Percentiles rank a stretch among this genome's conserved stretches.
Evolutionary conservation across 2,113 vertebrate genomes (phyloP).

Genomic region (Percina caprodes): DNA sequence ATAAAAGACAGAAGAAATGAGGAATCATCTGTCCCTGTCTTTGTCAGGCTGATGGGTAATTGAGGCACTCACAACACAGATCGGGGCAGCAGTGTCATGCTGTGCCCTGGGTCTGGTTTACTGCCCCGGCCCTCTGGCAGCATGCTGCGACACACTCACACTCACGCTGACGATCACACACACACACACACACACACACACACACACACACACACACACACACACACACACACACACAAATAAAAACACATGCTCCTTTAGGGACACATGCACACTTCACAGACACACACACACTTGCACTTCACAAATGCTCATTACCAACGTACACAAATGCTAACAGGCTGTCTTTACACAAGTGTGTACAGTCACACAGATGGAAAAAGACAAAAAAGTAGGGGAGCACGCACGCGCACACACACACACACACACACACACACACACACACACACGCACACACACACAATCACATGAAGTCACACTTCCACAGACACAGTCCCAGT

Average conservation of each 20-base stretch:
- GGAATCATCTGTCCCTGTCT: conserved; percentile 27
- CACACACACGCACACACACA: conserved; percentile 6
- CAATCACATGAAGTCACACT: conserved; percentile 45
- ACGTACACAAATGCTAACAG: conserved; percentile 47
- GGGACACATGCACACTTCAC: conserved; percentile 29
- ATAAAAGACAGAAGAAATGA: conserved; percentile 46
- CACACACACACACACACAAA: conserved; percentile 22
- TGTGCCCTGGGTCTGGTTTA: conserved; percentile 67
- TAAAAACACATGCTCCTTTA: conserved; percentile 43
- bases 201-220: conserved; percentile 11
- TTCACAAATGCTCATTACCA: conserved; percentile 34
- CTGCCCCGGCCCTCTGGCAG: conserved; percentile 67
- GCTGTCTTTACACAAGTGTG: conserved; percentile 39
- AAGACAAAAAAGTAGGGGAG: conserved; percentile 7
- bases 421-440: conserved; percentile 26
- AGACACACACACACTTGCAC: conserved; percentile 13
- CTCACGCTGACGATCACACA: conserved; percentile 43
- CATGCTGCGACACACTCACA: conserved; percentile 69
- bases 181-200: conserved; percentile 31
- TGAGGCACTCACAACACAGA: conserved; percentile 82
- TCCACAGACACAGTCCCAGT: conserved; percentile 14
- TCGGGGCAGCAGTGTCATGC: conserved; percentile 72
- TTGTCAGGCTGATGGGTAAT: conserved; percentile 79
- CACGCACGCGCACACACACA: conserved; percentile 36
- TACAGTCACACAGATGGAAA: conserved; percentile 29